phyloP scores from a whole-genome alignment of 2,888 invertebrate species.

The Pheosia tremula region DNA sequence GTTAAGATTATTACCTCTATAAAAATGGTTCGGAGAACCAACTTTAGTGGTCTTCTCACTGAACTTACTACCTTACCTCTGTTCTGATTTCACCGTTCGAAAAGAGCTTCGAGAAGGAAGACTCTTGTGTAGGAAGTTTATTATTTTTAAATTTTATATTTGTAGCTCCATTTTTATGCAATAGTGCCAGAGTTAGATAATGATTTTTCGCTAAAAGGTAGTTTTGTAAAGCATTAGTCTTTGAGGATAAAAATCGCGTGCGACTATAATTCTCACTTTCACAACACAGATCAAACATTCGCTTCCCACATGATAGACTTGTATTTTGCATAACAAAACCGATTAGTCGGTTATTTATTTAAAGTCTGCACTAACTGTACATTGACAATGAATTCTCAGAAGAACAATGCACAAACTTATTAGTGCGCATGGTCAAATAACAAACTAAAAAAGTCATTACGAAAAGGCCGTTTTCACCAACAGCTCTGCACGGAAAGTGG shows the following conservation, averaged over 20 bases:
- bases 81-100: too few relatives aligned
- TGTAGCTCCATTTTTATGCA: too few relatives aligned
- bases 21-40: too few relatives aligned
- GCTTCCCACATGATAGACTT: background rate
- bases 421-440: background rate
- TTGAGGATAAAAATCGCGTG: background rate
- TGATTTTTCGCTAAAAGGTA: background rate
- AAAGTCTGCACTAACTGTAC: constrained; percentile 1
- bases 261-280: constrained; percentile 3
- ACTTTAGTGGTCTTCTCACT: too few relatives aligned
- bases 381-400: constrained; percentile 3
- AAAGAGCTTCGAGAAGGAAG: too few relatives aligned
- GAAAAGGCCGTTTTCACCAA: background rate
- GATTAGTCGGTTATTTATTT: background rate
- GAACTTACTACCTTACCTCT: too few relatives aligned
- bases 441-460: background rate
- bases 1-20: too few relatives aligned
- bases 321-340: background rate
- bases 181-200: too few relatives aligned
- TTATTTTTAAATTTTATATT: too few relatives aligned
- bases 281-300: constrained; percentile 1
- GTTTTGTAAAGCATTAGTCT: background rate
- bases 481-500: background rate
- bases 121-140: too few relatives aligned
- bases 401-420: background rate